Evolutionary conservation across 2,797 vertebrate genomes (phyloP), one percentile per base, ranked within the genome.

Genomic region (Sebastes ruberrimus): DNA sequence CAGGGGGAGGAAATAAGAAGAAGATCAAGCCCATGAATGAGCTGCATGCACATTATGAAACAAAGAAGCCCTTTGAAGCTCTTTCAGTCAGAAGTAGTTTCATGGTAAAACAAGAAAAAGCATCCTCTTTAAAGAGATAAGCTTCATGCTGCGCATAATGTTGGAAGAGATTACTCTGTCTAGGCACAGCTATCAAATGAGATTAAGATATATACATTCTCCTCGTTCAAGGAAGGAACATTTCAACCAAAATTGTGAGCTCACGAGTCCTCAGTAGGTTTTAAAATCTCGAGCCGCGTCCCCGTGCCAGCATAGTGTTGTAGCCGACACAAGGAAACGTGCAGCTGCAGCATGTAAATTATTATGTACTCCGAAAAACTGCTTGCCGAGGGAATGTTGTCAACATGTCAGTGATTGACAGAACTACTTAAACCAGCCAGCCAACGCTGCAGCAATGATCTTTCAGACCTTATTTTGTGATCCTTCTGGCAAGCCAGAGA

Each of bases 1-100:
- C 32, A 38, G n/a, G 74, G 88, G 89, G 86, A 89, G 91, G 86
- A 88, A 93, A 94, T 84, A 94, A 93, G 85, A 83, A 86, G 93
- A 92, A 92, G 93, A 94, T 95, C 93, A 93, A 92, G 90, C 92
- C 87, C 88, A 92, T 95, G 94, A 96, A 96, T 95, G 95, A 95
- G 94, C 95, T 95, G 94, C 94, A 95, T 95, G 93, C 94, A 95
- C 93, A 95, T 95, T 94, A 94, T 93, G 85, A 96, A 96, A 96
- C 95, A 96, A 96, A 95, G 95, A 89, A 91, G 90, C 90, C 93
- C 95, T 96, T 96, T 96, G 94, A 96, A 96, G 95, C 94, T 92
- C 92, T 93, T 93, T 95, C 93, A 96, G 93, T 95, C 95, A 95
- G 91, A 95, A 96, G 91, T 93, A 95, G 95, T 95, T 96, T 95